These are phyloP conservation scores for Polypterus bichir DNA, from an alignment of 2,113 vertebrate genomes.

Conservation along the genomic window DNA sequence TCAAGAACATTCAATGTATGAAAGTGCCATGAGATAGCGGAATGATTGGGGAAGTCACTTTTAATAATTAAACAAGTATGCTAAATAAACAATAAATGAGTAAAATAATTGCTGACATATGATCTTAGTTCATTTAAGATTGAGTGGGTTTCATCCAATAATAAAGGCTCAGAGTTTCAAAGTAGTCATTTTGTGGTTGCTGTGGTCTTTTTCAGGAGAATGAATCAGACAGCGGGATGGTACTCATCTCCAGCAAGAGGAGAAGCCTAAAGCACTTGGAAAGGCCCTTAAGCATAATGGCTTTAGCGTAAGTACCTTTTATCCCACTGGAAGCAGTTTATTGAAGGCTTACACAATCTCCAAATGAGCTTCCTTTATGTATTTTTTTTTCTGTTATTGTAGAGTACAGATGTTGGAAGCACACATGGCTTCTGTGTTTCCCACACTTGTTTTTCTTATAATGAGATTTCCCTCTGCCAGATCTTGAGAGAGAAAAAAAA, in stretches of 20 bases:
- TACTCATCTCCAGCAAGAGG: conserved; percentile 65
- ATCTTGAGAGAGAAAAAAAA: not conserved
- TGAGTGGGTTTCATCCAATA: too few species aligned
- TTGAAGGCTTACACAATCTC: conserved; percentile 4
- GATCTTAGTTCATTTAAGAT: too few species aligned
- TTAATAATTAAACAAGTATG: too few species aligned
- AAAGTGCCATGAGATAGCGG: too few species aligned
- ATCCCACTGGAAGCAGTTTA: not conserved
- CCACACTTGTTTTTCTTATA: not conserved
- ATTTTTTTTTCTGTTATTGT: conserved; percentile 19
- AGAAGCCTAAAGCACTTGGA: conserved; percentile 66
- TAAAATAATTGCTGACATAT: too few species aligned
- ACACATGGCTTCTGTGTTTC: conserved; percentile 10
- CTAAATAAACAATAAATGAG: too few species aligned
- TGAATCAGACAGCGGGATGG: conserved; percentile 76
- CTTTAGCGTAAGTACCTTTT: conserved; percentile 63
- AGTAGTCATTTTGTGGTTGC: too few species aligned
- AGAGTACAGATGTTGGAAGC: conserved; percentile 42
- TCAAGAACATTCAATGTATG: too few species aligned
- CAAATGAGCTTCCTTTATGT: not conserved
- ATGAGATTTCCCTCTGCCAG: not conserved
- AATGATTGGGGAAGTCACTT: too few species aligned
- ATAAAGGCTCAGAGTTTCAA: too few species aligned
- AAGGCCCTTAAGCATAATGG: conserved; percentile 74
- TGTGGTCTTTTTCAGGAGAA: conserved; percentile 37